phyloP scores from a whole-genome alignment of 2,797 vertebrate species.

The Spatula clypeata region DNA sequence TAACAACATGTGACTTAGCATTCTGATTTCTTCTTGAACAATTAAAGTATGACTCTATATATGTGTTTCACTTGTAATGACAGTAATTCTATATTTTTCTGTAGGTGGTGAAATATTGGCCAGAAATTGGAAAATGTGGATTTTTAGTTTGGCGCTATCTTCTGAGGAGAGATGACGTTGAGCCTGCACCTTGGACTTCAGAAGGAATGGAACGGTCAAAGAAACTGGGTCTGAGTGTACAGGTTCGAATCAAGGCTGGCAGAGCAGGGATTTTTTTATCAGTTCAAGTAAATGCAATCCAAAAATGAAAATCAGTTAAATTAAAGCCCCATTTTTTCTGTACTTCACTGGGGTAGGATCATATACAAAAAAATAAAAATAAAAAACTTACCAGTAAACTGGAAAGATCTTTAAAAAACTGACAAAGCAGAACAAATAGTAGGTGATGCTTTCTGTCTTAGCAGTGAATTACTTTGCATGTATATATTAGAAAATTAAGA shows the following conservation, averaged over 20 bases:
- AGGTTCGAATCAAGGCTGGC: conserved; percentile 85
- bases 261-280: neutral
- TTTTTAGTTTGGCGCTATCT: conserved; percentile 99
- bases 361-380: neutral
- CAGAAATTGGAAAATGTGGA: conserved; percentile 98
- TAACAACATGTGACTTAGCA: neutral
- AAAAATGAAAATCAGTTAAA: neutral
- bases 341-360: neutral
- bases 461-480: neutral
- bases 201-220: conserved; percentile 95
- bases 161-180: conserved; percentile 94
- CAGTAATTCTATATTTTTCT: conserved; percentile 20
- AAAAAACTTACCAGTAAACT: neutral
- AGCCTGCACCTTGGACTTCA: conserved; percentile 97
- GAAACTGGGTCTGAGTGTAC: conserved; percentile 93
- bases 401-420: neutral
- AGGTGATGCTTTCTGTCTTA: neutral
- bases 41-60: neutral
- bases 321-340: neutral
- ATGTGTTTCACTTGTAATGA: neutral
- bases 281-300: neutral
- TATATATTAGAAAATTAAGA: neutral
- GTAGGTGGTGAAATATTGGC: conserved; percentile 99
- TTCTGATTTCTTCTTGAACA: neutral
- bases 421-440: neutral